Percentiles rank a stretch among this genome's conserved stretches.
Evolutionary conservation across 2,797 vertebrate species (phyloP).

Genomic region (Rhinoraja longicauda): DNA sequence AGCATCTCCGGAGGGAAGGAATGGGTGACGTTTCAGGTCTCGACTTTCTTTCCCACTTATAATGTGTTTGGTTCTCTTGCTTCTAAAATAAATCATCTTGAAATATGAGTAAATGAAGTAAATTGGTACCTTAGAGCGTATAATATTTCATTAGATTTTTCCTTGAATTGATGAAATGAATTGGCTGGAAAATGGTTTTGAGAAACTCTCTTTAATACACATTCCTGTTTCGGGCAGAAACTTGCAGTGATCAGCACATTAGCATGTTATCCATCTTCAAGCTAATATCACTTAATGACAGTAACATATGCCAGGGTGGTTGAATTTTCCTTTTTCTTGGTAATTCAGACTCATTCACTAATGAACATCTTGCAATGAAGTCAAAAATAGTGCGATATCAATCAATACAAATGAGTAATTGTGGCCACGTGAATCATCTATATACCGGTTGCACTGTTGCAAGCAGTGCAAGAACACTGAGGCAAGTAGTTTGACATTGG

Average conservation of each 20-base stretch:
- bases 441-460: background rate
- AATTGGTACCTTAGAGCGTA: background rate
- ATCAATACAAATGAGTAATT: background rate
- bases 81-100: background rate
- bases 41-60: no score
- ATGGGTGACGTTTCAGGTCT: no score
- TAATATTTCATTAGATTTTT: background rate
- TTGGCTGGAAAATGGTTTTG: background rate
- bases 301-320: background rate
- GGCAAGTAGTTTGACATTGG: background rate
- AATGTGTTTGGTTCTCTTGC: background rate
- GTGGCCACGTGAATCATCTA: background rate
- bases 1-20: no score
- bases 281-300: background rate
- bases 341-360: background rate
- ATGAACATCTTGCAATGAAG: background rate
- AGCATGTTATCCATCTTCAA: background rate
- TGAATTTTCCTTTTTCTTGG: background rate
- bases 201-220: background rate
- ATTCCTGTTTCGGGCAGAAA: slow-evolving; percentile 9
- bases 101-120: background rate
- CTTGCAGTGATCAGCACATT: background rate
- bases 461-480: background rate
- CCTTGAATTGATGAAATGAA: background rate
- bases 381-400: background rate